A percentile compares a stretch with the other conserved stretches of the same genome.
These are phyloP conservation scores for Gandaritis pyraliata DNA, from an alignment of 2,888 invertebrate genomes.

Conservation along the genomic window DNA sequence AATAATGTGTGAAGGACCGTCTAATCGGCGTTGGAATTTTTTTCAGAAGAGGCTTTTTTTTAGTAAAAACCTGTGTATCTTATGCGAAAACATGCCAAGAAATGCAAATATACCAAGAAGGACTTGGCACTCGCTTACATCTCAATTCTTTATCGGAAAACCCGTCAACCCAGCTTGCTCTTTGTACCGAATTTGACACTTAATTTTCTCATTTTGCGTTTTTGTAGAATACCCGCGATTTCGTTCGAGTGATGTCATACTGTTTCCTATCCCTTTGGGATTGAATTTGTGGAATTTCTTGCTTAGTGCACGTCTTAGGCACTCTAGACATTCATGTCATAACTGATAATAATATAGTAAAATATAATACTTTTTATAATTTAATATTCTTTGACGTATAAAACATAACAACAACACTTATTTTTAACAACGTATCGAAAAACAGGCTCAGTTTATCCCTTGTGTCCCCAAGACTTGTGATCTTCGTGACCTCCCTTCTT, in stretches of 20 bases:
- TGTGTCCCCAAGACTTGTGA: slow-evolving; percentile 91
- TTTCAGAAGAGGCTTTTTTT: too few species aligned
- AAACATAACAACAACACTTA: slow-evolving; percentile 61
- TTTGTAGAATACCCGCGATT: neutral
- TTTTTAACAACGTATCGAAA: slow-evolving; percentile 61
- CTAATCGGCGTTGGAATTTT: too few species aligned
- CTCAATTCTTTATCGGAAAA: slow-evolving; percentile 1
- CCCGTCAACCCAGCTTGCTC: neutral
- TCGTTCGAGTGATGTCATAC: too few species aligned
- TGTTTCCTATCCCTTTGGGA: too few species aligned
- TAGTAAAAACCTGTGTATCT: too few species aligned
- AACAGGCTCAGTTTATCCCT: slow-evolving; percentile 61
- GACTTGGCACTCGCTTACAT: neutral
- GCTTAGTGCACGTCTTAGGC: too few species aligned
- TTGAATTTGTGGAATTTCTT: too few species aligned
- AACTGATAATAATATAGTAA: neutral
- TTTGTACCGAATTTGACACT: slow-evolving; percentile 4
- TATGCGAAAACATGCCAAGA: too few species aligned
- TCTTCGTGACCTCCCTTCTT: slow-evolving; percentile 92
- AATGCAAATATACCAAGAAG: too few species aligned
- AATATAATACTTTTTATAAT: slow-evolving; percentile 12
- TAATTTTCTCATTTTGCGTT: neutral
- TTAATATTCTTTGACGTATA: slow-evolving; percentile 41
- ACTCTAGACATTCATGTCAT: too few species aligned
- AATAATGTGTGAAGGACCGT: too few species aligned